Conservation (phyloP, 2,113 vertebrate species). For the Pleuronectes platessa region DNA sequence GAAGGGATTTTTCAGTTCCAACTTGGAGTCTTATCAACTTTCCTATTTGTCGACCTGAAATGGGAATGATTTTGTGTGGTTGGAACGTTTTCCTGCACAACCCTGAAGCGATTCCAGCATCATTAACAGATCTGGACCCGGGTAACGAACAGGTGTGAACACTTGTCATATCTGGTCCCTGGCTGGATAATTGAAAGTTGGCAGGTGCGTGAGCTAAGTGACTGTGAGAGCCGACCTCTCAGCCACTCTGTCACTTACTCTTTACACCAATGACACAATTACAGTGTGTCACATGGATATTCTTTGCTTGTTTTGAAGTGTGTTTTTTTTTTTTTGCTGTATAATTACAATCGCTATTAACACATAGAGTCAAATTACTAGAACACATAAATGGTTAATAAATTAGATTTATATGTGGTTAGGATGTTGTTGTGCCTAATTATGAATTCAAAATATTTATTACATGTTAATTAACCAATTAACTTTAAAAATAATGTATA, state of each 20-base stretch:
- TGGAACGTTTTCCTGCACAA: neutral
- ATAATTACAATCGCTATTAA: too few relatives aligned
- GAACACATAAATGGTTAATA: too few relatives aligned
- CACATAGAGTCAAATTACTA: too few relatives aligned
- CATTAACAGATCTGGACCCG: constrained; percentile 28
- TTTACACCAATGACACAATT: neutral
- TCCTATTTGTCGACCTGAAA: neutral
- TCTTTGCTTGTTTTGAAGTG: too few relatives aligned
- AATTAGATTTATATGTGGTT: too few relatives aligned
- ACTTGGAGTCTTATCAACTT: neutral
- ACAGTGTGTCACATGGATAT: too few relatives aligned
- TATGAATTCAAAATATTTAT: too few relatives aligned
- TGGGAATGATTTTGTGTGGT: neutral
- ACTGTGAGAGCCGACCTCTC: constrained; percentile 46
- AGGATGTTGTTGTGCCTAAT: too few relatives aligned
- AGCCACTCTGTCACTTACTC: constrained; percentile 46
- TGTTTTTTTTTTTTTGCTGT: too few relatives aligned
- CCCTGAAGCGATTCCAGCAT: neutral
- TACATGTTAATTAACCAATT: too few relatives aligned
- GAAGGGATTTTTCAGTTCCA: too few relatives aligned
- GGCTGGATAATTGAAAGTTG: constrained; percentile 53
- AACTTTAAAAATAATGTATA: too few relatives aligned
- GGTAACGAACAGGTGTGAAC: constrained; percentile 52
- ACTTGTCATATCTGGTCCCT: constrained; percentile 30
- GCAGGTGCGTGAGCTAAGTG: constrained; percentile 49